Evolutionary conservation across 2,888 invertebrate species (phyloP).

Genomic region (Cantharis flavilabris): DNA sequence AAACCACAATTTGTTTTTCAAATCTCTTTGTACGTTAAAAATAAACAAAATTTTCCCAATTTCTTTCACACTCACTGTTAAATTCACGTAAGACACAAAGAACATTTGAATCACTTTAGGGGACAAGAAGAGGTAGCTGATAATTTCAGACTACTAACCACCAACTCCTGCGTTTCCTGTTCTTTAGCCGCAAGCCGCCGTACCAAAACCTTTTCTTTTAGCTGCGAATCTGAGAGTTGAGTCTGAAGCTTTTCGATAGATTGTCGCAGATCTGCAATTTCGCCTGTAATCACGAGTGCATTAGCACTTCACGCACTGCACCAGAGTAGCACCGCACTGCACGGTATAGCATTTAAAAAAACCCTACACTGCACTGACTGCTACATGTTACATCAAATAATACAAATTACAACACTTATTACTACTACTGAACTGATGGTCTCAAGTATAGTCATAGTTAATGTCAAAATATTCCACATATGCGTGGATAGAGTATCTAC

Average conservation of each 20-base stretch:
- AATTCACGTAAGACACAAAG: constrained; percentile 23
- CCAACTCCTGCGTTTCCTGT: constrained; percentile 95
- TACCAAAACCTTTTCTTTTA: constrained; percentile 90
- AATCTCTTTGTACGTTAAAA: not conserved
- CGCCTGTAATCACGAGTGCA: constrained; percentile 61
- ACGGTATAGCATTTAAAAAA: constrained; percentile 25
- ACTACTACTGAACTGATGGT: constrained; percentile 28
- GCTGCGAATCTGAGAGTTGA: constrained; percentile 84
- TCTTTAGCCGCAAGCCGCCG: constrained; percentile 93
- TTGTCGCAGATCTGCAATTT: constrained; percentile 73
- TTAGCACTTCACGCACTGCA: constrained; percentile 37
- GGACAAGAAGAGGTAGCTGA: constrained; percentile 23
- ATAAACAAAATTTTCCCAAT: not conserved
- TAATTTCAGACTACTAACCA: constrained; percentile 67
- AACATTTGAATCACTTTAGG: constrained; percentile 49
- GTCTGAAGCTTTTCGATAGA: constrained; percentile 79
- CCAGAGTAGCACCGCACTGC: constrained; percentile 32
- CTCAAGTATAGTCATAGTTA: constrained; percentile 39
- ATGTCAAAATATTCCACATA: constrained; percentile 42
- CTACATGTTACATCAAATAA: constrained; percentile 32
- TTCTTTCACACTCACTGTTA: constrained; percentile 18
- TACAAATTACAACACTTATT: constrained; percentile 31
- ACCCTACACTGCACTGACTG: constrained; percentile 34
- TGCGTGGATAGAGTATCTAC: constrained; percentile 61
- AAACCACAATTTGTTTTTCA: not conserved